Evolutionary conservation across 2,888 invertebrate genomes (phyloP).

Genomic region (Eurytoma californica): DNA sequence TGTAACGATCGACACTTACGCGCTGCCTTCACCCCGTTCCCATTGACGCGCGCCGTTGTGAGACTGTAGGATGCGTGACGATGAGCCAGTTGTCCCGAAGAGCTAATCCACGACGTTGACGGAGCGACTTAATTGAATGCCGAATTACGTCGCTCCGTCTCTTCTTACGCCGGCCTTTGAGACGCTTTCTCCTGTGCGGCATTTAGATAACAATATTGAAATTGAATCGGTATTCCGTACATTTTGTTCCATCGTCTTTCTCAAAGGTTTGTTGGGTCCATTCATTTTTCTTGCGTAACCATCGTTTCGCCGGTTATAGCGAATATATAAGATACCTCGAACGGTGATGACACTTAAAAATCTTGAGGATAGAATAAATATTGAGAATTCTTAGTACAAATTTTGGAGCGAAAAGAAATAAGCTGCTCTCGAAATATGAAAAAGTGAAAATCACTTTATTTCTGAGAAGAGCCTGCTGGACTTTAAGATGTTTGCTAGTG

Average conservation of each 20-base stretch:
- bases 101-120: constrained; percentile 9
- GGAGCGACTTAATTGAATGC: not conserved
- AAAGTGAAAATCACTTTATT: too few species aligned
- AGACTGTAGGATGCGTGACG: not conserved
- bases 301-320: too few species aligned
- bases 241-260: not conserved
- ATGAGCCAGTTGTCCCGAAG: not conserved
- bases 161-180: not conserved
- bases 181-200: not conserved
- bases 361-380: too few species aligned
- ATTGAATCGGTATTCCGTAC: not conserved
- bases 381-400: too few species aligned
- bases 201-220: not conserved
- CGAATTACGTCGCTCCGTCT: too few species aligned
- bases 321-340: too few species aligned
- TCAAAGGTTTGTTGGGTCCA: not conserved
- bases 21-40: constrained; percentile 32
- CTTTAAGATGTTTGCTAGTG: too few species aligned
- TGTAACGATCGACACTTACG: constrained; percentile 26
- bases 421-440: too few species aligned
- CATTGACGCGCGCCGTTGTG: not conserved
- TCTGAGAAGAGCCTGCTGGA: too few species aligned
- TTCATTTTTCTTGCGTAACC: too few species aligned
- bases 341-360: too few species aligned
- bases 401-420: too few species aligned